These are phyloP conservation scores for Bellardia bayeri DNA, from an alignment of 2,888 invertebrate genomes.

Conservation along the genomic window DNA sequence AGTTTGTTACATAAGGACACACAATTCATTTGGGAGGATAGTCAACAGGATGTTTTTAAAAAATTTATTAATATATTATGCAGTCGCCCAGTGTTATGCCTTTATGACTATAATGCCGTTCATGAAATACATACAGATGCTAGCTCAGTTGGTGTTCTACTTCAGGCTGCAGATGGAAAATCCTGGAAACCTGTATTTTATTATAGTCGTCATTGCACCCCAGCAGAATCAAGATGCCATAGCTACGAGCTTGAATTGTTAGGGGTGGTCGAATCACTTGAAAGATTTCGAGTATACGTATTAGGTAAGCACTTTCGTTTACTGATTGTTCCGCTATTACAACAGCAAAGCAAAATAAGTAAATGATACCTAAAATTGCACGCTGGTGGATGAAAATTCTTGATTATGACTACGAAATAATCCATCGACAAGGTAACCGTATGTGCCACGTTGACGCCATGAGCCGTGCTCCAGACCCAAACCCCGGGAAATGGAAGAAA, in stretches of 20 bases:
- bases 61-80: background rate
- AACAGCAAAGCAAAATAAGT: background rate
- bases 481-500: conserved; percentile 15
- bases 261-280: conserved; percentile 58
- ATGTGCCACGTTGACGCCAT: background rate
- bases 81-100: background rate
- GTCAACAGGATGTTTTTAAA: background rate
- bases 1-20: too few species aligned
- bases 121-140: background rate
- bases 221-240: background rate
- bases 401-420: background rate
- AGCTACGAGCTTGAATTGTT: background rate
- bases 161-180: conserved; percentile 1
- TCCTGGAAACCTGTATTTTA: background rate
- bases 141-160: background rate
- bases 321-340: conserved; percentile 59
- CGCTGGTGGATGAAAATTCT: background rate
- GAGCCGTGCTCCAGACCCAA: background rate
- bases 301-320: conserved; percentile 55
- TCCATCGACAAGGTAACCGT: background rate
- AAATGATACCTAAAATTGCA: background rate
- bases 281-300: conserved; percentile 51
- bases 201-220: background rate
- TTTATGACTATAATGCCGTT: background rate
- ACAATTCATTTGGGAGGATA: too few species aligned